Percentiles rank a stretch among this genome's conserved stretches.
These are phyloP conservation scores for Apodemia mormo DNA, from an alignment of 2,888 invertebrate species.

Conservation along the genomic window DNA sequence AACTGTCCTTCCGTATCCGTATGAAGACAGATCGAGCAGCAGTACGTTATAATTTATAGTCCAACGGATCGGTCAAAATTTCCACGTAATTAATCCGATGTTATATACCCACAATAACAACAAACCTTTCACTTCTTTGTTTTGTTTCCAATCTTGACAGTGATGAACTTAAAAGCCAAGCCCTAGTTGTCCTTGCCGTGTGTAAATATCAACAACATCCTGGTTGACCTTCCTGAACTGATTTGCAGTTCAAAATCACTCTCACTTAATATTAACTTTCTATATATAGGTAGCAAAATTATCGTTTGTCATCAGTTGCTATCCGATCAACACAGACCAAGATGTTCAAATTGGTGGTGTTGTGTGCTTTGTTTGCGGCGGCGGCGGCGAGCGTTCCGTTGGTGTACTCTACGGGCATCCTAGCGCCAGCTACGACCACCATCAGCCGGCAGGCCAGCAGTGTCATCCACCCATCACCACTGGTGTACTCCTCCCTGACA, in stretches of 20 bases:
- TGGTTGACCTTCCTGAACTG: slow-evolving; percentile 57
- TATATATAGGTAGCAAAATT: slow-evolving; percentile 56
- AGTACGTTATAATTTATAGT: no score
- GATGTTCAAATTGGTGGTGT: slow-evolving; percentile 78
- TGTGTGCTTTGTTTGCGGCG: slow-evolving; percentile 49
- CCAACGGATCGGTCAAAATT: no score
- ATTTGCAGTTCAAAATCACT: slow-evolving; percentile 63
- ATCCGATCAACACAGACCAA: slow-evolving; percentile 64
- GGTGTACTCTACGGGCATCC: neutral
- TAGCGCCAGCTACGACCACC: slow-evolving; percentile 58
- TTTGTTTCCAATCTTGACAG: slow-evolving; percentile 38
- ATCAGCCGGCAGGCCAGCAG: slow-evolving; percentile 66
- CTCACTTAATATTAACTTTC: slow-evolving; percentile 57
- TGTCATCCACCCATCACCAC: slow-evolving; percentile 66
- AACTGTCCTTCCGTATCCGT: no score
- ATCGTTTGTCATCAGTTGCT: slow-evolving; percentile 59
- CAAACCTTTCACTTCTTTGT: neutral
- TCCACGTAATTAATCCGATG: no score
- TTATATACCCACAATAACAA: neutral
- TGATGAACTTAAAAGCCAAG: slow-evolving; percentile 1
- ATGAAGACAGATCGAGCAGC: no score
- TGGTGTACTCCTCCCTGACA: slow-evolving; percentile 45
- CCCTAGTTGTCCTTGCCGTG: slow-evolving; percentile 55
- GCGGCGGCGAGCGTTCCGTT: no score
- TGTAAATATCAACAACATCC: slow-evolving; percentile 64